Evolutionary conservation across 2,797 vertebrate genomes (phyloP), one percentile per base, ranked within the genome.

Genomic region (Protosalanx chinensis): DNA sequence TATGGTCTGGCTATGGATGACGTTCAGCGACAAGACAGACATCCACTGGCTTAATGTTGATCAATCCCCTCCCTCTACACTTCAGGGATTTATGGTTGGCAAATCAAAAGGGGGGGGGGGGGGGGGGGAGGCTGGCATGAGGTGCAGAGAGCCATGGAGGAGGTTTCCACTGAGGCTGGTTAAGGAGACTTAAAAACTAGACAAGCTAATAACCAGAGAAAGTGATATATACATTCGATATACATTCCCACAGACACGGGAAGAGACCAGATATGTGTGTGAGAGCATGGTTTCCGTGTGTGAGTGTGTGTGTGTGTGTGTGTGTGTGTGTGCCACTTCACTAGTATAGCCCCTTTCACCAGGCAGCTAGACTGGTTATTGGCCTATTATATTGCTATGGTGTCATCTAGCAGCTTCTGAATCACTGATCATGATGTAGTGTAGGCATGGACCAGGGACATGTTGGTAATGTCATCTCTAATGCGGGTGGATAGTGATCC

Each of bases 151-250:
- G 69, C 15, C 53, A 65, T 37, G 35, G 46, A 23, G 2, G 3
- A 8, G 60, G 33, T 49, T 69, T 58, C 41, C 68, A 30, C 37
- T 10, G 64, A 41, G 57, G 33, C 67, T 64, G 58, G 29, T 68
- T 49, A n/a, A 15, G 10, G 10, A 51, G 32, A 6, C 30, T 46
- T 6, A 62, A 67, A 75, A 81, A 71, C 76, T 76, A 77, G 73
- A 75, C 72, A 67, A 74, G 66, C 65, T 80, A 29, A 68, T 46
- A 72, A 69, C 64, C 73, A 76, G 37, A 82, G 80, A 80, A 83
- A 85, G 83, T 81, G 67, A 75, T 41, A 57, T 16, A 57, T 16
- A 57, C 12, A 56, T 56, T 2, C 53, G 23, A 58, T 18, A 58
- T 56, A 6, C 51, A 56, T n/a, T 16, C 8, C 15, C 18, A 27